Base-by-base conservation (phyloP, 2,888 invertebrate genomes). In the Argynnis bischoffii region DNA sequence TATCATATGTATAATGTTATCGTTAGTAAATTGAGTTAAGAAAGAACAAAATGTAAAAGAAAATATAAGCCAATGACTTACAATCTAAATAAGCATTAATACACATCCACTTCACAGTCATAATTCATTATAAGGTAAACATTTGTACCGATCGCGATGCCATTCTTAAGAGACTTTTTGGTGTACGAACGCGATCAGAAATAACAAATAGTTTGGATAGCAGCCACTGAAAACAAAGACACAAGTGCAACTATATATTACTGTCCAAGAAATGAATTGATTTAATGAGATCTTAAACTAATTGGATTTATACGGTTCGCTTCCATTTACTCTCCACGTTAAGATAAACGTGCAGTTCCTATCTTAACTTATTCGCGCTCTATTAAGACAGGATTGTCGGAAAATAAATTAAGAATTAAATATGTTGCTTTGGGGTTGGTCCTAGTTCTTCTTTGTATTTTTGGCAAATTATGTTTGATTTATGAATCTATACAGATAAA, bases 241-340 rank as follows among this genome's bases (percentile, higher is more conserved):
- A 75, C 79, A 80, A 78, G 80, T 77, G 79, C 79, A 77, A 77
- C 85, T 80, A 85, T 90, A 87, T 83, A 82, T 90, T 85, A 87
- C 87, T 88, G 90, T 88, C 88, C 78, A 76, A 80, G 83, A 80
- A 86, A 85, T 86, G 85, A 89, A 88, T 89, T 89, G 90, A 90
- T 90, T 90, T 89, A 91, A 86, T 85, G 85, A 85, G 84, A 87
- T 85, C 85, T 87, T 88, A 87, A 89, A 86, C 84, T 90, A 90
- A 91, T 90, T 90, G 85, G 85, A 90, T 87, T 85, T 85, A 82
- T 85, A 83, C 83, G 83, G 82, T 88, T 80, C 81, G 83, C 82
- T 85, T 84, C 82, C 81, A 82, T 87, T 86, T 83, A 81, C 82
- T 81, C 82, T 83, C 79, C 77, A 77, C 75, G 74, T 72, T 77